phyloP scores from a whole-genome alignment of 2,113 vertebrate genomes.

The Oreochromis aureus region DNA sequence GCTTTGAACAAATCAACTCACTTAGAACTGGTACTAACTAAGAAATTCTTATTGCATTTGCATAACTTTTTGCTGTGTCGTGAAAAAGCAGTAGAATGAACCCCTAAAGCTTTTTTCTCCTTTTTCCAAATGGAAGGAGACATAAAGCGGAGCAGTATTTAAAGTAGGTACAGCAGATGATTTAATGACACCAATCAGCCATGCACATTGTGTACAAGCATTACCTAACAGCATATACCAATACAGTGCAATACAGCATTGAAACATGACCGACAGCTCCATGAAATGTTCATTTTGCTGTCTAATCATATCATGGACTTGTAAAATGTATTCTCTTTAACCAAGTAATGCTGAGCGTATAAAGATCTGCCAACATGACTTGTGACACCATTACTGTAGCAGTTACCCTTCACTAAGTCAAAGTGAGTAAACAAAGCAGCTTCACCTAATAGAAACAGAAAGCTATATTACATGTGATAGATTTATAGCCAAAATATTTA shows the following conservation, averaged over 20 bases:
- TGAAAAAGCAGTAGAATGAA: not conserved
- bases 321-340: not conserved
- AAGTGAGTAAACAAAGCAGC: not conserved
- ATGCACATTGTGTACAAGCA: not conserved
- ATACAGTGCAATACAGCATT: not conserved
- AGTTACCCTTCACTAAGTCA: not conserved
- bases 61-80: slow-evolving; percentile 7
- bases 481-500: not conserved
- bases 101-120: not conserved
- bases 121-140: slow-evolving; percentile 1
- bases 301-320: not conserved
- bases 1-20: not conserved
- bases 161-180: not conserved
- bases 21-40: not conserved
- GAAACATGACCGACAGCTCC: not conserved
- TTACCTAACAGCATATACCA: not conserved
- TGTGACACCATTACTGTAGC: not conserved
- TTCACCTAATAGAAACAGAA: not conserved
- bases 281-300: not conserved
- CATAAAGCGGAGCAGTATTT: slow-evolving; percentile 11
- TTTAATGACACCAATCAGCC: slow-evolving; percentile 31
- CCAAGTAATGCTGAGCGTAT: not conserved
- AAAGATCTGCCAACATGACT: not conserved
- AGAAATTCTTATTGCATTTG: slow-evolving; percentile 25
- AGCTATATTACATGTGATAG: fast-evolving